Conservation (phyloP, 2,113 vertebrate species). For the cat (Felis catus) region F.catus_Fca126_mat1.0 CM031423.1:53373001-53373500, state of each 20-base stretch:
- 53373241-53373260: not conserved
- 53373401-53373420: not conserved
- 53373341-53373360: not conserved
- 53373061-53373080: too few species aligned
- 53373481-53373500: constrained; percentile 92
- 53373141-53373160: not conserved
- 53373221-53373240: not conserved
- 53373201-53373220: not conserved
- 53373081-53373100: not conserved
- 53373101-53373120: not conserved
- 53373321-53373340: not conserved
- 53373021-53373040: too few species aligned
- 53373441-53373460: constrained; percentile 92
- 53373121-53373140: not conserved
- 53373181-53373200: not conserved
- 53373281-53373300: not conserved
- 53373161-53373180: not conserved
- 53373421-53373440: constrained; percentile 7
- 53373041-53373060: too few species aligned
- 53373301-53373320: not conserved
- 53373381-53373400: not conserved
- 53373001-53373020: too few species aligned
- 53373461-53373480: constrained; percentile 97
- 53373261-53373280: constrained; percentile 3
- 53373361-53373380: not conserved